phyloP scores from a whole-genome alignment of 30 jellyfish, hydroid and myxozoan species.

The Phacellophora camtschatica region DNA sequence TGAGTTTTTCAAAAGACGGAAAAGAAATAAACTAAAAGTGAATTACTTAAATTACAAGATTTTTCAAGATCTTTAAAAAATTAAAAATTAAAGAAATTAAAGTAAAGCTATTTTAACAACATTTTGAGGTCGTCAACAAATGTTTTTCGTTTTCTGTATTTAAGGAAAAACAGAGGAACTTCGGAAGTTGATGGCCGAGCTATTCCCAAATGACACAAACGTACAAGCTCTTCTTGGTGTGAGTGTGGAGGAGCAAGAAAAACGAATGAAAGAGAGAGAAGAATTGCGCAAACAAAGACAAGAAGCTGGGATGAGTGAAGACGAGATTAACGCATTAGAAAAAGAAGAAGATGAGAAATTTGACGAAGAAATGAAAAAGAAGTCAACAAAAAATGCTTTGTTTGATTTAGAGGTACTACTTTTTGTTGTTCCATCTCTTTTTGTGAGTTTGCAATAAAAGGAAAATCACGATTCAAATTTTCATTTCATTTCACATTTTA shows the following conservation, averaged over 20 bases:
- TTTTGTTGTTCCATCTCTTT: no score
- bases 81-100: no score
- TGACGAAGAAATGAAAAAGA: slow-evolving; percentile 65
- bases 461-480: no score
- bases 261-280: slow-evolving; percentile 59
- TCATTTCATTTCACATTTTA: no score
- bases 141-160: no score
- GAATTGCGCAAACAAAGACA: slow-evolving; percentile 36
- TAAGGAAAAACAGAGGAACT: slow-evolving; percentile 77
- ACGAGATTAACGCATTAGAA: slow-evolving; percentile 69
- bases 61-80: no score
- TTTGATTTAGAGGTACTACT: slow-evolving; percentile 74
- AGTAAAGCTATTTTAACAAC: no score
- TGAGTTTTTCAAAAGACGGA: no score
- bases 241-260: slow-evolving; percentile 63
- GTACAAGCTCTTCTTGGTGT: slow-evolving; percentile 58
- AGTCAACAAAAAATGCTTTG: slow-evolving; percentile 59
- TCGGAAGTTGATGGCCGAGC: slow-evolving; percentile 22
- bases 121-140: no score
- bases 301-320: slow-evolving; percentile 76
- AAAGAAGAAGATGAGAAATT: slow-evolving; percentile 58
- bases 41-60: no score
- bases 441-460: no score
- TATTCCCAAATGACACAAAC: slow-evolving; percentile 50
- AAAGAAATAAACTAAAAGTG: no score